phyloP scores from a whole-genome alignment of 2,113 vertebrate species.

The Myrmophylax atrothorax region DNA sequence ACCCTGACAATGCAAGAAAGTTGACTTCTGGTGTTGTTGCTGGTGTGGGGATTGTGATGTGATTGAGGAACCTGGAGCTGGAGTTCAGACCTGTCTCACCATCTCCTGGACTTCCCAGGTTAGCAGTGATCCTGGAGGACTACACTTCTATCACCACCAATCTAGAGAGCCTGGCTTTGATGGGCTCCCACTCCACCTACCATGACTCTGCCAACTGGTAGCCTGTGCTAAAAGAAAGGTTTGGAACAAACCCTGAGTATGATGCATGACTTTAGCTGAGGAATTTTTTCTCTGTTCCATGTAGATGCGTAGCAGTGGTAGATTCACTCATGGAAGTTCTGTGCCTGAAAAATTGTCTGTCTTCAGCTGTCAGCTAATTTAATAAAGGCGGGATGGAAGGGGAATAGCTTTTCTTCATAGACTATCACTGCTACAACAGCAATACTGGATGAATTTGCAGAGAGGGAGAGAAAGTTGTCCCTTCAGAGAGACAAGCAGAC shows the following conservation, averaged over 20 bases:
- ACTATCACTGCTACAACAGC: neutral
- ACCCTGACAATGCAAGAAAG: too few species aligned
- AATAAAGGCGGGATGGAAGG: slow-evolving; percentile 4
- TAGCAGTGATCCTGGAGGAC: neutral
- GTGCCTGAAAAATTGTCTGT: slow-evolving; percentile 9
- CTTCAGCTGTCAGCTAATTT: slow-evolving; percentile 7
- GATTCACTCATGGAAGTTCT: neutral
- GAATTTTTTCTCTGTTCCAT: neutral
- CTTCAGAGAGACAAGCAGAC: slow-evolving; percentile 23
- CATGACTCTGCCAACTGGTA: neutral
- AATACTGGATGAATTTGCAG: neutral
- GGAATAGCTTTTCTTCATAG: neutral
- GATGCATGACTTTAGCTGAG: neutral
- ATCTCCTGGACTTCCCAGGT: neutral
- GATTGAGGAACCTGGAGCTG: neutral
- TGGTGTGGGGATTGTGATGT: neutral
- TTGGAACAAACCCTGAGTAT: neutral
- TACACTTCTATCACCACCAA: accelerated
- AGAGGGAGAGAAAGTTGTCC: neutral
- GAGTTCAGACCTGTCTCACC: neutral
- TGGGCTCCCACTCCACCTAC: neutral
- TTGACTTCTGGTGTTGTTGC: accelerated
- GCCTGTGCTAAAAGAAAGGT: neutral
- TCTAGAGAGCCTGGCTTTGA: neutral
- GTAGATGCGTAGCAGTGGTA: neutral